Base-by-base conservation (phyloP, 2,113 vertebrate species). In the Apus apus region DNA sequence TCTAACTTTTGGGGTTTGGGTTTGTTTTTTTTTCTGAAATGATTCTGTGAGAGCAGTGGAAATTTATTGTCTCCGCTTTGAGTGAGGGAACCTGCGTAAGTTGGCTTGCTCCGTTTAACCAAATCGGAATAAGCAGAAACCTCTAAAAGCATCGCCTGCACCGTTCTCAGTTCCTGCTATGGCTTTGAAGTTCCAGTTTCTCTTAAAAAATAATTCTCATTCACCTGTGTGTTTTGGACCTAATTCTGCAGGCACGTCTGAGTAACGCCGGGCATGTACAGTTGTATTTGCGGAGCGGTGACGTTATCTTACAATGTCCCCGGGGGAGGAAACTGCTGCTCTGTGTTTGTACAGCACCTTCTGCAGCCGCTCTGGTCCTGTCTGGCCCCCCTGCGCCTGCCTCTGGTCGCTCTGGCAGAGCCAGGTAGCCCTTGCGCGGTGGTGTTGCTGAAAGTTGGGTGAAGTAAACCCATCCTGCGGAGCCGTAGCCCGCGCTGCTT, bases 281-380 rank as follows among this genome's bases (percentile, higher is more conserved):
- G 46, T 38, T 86, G 83, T 85, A 58, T 90, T 86, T 92, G 80
- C 71, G 65, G 91, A 81, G 81, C 5, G 15, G 60, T 90, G 94
- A 90, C 79, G 86, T 75, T 83, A 62, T 54, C 84, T 53, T 92
- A 8, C 29, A 5, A 64, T 74, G 82, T 76, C 95, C 74, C 38
- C 19, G 4, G 65, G 95, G 77, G 53, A 65, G 84, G 86, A 89
- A 87, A 56, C 94, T 85, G 46, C 87, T 25, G 79, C 91, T 38
- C 68, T 25, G 79, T 38, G 54, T 81, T 81, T 71, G 78, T 60
- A 70, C 86, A 64, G 89, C 89, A 71, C 89, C 76, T 90, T 51
- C 32, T 74, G 66, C 87, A 50, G 77, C 80, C 11, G 11, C 51
- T 48, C 61, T 16, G 71, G 53, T 46, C 50, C 75, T 14, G 64